Percentiles rank a stretch among this genome's conserved stretches.
phyloP scores from a whole-genome alignment of 2,797 vertebrate species.

The Artibeus jamaicensis region DNA sequence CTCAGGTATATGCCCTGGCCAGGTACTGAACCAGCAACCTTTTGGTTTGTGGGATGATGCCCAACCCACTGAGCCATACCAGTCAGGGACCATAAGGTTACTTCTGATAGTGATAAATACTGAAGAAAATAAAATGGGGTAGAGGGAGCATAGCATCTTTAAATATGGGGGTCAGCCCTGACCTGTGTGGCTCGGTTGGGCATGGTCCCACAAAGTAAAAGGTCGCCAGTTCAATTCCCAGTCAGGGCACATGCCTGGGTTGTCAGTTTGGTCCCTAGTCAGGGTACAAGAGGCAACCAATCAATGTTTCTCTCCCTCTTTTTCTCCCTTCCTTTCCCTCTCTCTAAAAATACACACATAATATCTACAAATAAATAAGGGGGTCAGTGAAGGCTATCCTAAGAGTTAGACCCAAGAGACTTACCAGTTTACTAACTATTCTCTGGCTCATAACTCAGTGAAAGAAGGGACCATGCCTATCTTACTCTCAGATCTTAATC shows the following conservation, averaged over 20 bases:
- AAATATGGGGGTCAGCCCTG: neutral
- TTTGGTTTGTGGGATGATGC: neutral
- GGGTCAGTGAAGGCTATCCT: neutral
- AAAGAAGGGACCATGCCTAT: neutral
- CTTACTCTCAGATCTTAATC: neutral
- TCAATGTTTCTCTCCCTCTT: neutral
- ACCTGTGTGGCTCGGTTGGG: neutral
- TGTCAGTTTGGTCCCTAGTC: neutral
- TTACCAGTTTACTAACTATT: neutral
- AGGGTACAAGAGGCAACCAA: neutral
- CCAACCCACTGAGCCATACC: neutral
- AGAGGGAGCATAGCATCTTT: neutral
- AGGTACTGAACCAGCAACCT: neutral
- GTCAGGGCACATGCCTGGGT: too few species aligned
- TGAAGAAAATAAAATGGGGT: neutral
- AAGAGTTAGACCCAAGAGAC: neutral
- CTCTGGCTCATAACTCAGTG: neutral
- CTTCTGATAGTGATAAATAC: slow-evolving; percentile 12
- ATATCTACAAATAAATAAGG: neutral
- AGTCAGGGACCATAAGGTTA: neutral
- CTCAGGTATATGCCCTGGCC: neutral
- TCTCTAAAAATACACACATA: neutral
- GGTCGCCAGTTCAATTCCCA: too few species aligned
- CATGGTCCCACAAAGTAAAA: neutral
- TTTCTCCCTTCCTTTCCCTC: neutral